phyloP scores from a whole-genome alignment of 2,888 invertebrate species.

The Alentia gelatinosa region DNA sequence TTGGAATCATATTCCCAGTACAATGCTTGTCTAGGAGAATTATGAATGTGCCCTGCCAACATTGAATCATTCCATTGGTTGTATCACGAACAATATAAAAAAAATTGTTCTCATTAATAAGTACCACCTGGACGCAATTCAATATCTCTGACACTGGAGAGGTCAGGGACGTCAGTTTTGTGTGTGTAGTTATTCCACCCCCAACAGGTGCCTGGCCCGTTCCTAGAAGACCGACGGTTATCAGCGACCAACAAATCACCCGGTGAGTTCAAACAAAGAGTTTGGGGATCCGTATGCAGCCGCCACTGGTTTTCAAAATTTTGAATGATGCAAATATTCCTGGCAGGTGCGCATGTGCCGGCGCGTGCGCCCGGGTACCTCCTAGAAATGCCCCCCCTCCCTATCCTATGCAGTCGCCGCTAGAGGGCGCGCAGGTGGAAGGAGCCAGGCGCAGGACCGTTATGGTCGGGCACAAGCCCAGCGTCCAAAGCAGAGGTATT shows the following conservation, averaged over 20 bases:
- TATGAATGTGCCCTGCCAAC: background rate
- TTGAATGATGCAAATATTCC: constrained; percentile 10
- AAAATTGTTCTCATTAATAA: background rate
- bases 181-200: constrained; percentile 1
- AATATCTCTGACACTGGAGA: background rate
- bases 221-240: constrained; percentile 15
- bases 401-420: background rate
- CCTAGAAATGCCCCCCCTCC: background rate
- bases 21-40: no score
- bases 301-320: background rate
- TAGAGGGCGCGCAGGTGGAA: background rate
- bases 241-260: constrained; percentile 1
- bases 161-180: background rate
- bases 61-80: no score
- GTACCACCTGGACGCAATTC: background rate
- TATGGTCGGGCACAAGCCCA: background rate
- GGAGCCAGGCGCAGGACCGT: background rate
- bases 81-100: background rate
- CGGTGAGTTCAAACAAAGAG: background rate
- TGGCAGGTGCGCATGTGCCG: background rate
- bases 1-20: no score
- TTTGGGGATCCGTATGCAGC: background rate
- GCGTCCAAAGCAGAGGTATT: background rate
- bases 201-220: background rate
- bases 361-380: background rate